A percentile compares a stretch with the other conserved stretches of the same genome.
Evolutionary conservation across 2,113 vertebrate genomes (phyloP).

Genomic region (Tupaia tana): DNA sequence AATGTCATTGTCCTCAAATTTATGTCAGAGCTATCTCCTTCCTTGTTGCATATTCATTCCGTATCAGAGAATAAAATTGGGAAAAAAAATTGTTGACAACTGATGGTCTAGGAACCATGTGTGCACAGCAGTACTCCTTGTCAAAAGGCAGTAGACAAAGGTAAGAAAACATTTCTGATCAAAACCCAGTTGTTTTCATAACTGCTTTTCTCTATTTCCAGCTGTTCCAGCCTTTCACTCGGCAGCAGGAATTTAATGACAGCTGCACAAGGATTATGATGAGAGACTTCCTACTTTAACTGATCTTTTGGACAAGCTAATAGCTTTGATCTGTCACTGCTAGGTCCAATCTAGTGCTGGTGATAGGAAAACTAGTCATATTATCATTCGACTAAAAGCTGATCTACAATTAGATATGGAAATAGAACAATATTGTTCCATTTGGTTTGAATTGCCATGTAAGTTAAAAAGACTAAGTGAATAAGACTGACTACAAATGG

Average conservation of each 20-base stretch:
- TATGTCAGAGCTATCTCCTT: not conserved
- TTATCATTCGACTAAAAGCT: not conserved
- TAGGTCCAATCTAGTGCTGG: not conserved
- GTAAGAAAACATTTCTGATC: slow-evolving; percentile 11
- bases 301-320: slow-evolving; percentile 18
- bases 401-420: not conserved
- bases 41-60: not conserved
- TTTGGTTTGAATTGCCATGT: slow-evolving; percentile 1
- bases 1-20: not conserved
- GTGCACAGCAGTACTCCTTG: slow-evolving; percentile 13
- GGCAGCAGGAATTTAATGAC: slow-evolving; percentile 52
- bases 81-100: not conserved
- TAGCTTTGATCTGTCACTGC: slow-evolving; percentile 50
- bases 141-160: not conserved
- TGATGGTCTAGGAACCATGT: not conserved
- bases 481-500: not conserved
- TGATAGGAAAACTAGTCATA: slow-evolving; percentile 20
- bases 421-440: not conserved
- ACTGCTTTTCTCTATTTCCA: slow-evolving; percentile 54
- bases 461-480: not conserved
- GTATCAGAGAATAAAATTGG: not conserved
- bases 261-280: slow-evolving; percentile 57
- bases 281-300: slow-evolving; percentile 42
- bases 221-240: slow-evolving; percentile 52
- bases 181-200: slow-evolving; percentile 15